These are phyloP conservation scores for Bradypodion pumilum DNA, from an alignment of 2,797 vertebrate genomes.

Conservation along the genomic window DNA sequence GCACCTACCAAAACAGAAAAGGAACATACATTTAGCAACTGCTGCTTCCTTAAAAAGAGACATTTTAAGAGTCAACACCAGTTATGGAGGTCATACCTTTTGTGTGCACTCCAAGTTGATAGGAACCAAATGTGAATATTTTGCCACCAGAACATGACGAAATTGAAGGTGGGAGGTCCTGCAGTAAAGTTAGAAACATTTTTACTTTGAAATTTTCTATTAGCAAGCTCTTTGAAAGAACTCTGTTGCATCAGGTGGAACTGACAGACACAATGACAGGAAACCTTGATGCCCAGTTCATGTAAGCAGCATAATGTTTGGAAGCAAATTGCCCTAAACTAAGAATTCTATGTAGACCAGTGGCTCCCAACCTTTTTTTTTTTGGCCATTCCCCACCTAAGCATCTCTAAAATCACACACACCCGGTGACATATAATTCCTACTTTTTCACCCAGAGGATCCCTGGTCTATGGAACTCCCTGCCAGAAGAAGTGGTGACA, in stretches of 20 bases:
- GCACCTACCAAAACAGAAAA: slow-evolving; percentile 82
- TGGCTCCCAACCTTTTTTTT: no score
- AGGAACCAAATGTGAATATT: slow-evolving; percentile 99
- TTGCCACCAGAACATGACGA: slow-evolving; percentile 88
- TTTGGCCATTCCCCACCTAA: no score
- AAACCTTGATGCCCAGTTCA: no score
- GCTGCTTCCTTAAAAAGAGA: slow-evolving; percentile 31
- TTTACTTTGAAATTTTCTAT: background rate
- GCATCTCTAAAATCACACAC: no score
- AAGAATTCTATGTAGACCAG: no score
- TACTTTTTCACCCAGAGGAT: no score
- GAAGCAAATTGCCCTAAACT: no score
- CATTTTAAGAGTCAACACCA: slow-evolving; percentile 15
- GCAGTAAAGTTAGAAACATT: slow-evolving; percentile 32
- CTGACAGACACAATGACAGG: background rate
- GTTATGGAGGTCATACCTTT: slow-evolving; percentile 83
- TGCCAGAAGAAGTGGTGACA: no score
- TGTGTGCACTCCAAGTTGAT: slow-evolving; percentile 95
- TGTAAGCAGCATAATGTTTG: no score
- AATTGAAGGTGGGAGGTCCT: slow-evolving; percentile 91
- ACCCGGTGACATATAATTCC: no score
- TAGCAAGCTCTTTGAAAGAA: background rate
- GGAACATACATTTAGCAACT: slow-evolving; percentile 7
- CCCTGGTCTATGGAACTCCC: no score
- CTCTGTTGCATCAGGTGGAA: background rate